phyloP scores from a whole-genome alignment of 2,113 vertebrate species.

The Mesembrinibis cayennensis region DNA sequence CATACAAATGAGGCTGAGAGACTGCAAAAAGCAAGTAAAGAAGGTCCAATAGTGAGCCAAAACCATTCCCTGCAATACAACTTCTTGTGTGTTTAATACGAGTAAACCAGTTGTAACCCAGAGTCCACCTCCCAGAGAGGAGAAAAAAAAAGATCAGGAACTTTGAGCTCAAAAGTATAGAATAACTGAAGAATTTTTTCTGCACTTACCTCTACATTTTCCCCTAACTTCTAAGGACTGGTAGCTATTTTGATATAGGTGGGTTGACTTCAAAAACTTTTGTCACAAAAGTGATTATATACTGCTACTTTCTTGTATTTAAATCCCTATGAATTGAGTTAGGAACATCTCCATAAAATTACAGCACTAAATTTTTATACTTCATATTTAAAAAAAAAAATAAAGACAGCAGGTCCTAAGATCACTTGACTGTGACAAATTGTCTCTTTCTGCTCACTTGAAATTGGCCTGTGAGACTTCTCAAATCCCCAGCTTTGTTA shows the following conservation, averaged over 20 bases:
- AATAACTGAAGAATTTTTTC: not conserved
- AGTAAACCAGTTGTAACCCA: not conserved
- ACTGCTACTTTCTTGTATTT: not conserved
- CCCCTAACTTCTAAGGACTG: not conserved
- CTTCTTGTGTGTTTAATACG: not conserved
- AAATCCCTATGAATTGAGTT: conserved; percentile 25
- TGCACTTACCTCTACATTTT: not conserved
- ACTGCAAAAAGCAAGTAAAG: not conserved
- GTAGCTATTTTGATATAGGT: not conserved
- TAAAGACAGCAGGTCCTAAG: conserved; percentile 41
- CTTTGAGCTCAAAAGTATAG: not conserved
- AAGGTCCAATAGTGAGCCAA: not conserved
- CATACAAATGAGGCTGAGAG: not conserved
- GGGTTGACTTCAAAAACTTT: not conserved
- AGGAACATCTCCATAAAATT: conserved; percentile 50
- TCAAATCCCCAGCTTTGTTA: conserved; percentile 50
- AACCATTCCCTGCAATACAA: not conserved
- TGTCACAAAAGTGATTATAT: not conserved
- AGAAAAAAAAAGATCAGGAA: accelerated
- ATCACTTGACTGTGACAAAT: conserved; percentile 61
- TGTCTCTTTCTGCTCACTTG: conserved; percentile 31
- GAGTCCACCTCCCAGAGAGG: not conserved
- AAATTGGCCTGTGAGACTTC: conserved; percentile 48
- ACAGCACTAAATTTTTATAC: conserved; percentile 39
- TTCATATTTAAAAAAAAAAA: conserved; percentile 1